These are phyloP conservation scores for Salvelinus sp. DNA, from an alignment of 2,113 vertebrate genomes.

Conservation along the genomic window DNA sequence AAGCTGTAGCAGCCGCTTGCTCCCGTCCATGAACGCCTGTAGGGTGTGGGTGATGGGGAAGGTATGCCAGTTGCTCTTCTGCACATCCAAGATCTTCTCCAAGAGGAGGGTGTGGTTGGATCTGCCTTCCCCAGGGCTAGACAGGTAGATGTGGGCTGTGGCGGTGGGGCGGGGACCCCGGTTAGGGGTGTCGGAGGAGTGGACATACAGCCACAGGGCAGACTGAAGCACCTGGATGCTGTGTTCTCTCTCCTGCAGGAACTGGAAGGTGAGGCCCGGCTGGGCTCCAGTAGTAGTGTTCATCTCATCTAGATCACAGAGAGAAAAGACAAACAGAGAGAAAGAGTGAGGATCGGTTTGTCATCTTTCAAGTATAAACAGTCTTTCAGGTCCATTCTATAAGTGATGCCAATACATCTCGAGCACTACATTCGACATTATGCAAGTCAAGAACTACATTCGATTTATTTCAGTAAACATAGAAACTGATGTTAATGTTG, in stretches of 20 bases:
- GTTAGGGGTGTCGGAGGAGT: slow-evolving; percentile 40
- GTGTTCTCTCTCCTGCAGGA: slow-evolving; percentile 74
- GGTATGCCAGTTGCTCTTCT: slow-evolving; percentile 78
- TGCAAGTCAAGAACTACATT: too few relatives aligned
- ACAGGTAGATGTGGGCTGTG: slow-evolving; percentile 70
- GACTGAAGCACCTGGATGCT: slow-evolving; percentile 80
- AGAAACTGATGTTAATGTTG: too few relatives aligned
- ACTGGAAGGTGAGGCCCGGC: slow-evolving; percentile 80
- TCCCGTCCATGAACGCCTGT: slow-evolving; percentile 73
- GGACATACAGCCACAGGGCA: slow-evolving; percentile 83
- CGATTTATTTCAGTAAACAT: too few relatives aligned
- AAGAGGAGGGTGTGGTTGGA: slow-evolving; percentile 72
- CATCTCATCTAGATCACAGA: slow-evolving; percentile 59
- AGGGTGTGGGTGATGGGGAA: slow-evolving; percentile 75
- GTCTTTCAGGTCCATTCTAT: not conserved
- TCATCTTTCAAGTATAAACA: not conserved
- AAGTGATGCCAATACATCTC: too few relatives aligned
- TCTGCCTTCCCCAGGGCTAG: fast-evolving
- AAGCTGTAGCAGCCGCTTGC: slow-evolving; percentile 65
- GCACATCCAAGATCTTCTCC: slow-evolving; percentile 73
- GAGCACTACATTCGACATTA: too few relatives aligned
- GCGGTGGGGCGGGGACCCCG: slow-evolving; percentile 56
- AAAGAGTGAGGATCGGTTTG: slow-evolving; percentile 17
- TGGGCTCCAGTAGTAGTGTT: slow-evolving; percentile 28
- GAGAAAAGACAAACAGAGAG: not conserved